phyloP scores from a whole-genome alignment of 2,888 invertebrate genomes.

The Harpalus rubripes region DNA sequence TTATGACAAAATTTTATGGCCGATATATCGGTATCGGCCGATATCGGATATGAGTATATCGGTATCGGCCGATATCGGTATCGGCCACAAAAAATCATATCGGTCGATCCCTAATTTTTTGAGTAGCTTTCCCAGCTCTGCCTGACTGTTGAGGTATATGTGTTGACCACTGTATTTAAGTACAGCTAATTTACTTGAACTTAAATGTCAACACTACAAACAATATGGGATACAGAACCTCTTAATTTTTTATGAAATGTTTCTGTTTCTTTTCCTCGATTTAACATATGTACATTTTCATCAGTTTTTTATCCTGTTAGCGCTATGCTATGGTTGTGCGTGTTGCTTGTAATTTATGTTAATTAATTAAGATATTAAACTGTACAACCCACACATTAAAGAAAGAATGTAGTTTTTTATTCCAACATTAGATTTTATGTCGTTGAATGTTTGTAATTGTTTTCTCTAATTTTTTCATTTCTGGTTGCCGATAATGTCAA shows the following conservation, averaged over 20 bases:
- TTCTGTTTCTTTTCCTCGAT: neutral
- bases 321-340: neutral
- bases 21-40: no score
- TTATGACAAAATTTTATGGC: no score
- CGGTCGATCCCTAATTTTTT: no score
- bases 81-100: no score
- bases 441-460: no score
- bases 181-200: no score
- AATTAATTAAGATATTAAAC: slow-evolving; percentile 40
- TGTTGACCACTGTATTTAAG: no score
- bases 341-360: slow-evolving; percentile 35
- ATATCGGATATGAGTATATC: no score
- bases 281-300: neutral
- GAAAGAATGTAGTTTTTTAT: neutral
- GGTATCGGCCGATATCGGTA: no score
- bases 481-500: slow-evolving; percentile 1
- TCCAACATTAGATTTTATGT: no score
- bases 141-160: no score
- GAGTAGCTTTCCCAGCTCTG: no score
- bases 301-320: slow-evolving; percentile 17
- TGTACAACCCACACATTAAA: slow-evolving; percentile 19
- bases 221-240: neutral
- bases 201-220: neutral
- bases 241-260: slow-evolving; percentile 14
- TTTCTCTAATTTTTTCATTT: neutral